A percentile compares a stretch with the other conserved stretches of the same genome.
These are phyloP conservation scores for Actinia equina DNA, from an alignment of 64 coral and sea anemone species.

Conservation along the genomic window DNA sequence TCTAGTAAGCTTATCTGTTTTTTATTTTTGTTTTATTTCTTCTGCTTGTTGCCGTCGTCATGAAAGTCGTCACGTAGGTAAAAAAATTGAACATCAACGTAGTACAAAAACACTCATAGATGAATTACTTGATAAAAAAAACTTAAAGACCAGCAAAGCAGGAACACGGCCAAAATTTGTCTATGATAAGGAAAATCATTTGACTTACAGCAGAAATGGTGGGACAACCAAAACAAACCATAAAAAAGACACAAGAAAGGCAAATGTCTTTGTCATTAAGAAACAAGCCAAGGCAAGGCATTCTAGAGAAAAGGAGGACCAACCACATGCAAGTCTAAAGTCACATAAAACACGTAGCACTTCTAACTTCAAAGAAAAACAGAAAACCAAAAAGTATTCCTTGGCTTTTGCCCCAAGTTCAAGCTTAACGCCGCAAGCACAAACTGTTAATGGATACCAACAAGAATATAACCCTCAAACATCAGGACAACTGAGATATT, in stretches of 20 bases:
- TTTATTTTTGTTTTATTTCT: constrained; percentile 9
- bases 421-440: background rate
- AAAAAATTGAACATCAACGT: background rate
- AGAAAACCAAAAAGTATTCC: background rate
- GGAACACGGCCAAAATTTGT: background rate
- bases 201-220: background rate
- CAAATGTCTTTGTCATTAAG: background rate
- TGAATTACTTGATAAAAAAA: background rate
- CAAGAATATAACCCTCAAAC: background rate
- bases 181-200: background rate
- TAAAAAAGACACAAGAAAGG: background rate
- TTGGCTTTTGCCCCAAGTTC: background rate
- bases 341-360: background rate
- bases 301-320: background rate
- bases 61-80: background rate
- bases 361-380: background rate
- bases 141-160: background rate
- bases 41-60: background rate
- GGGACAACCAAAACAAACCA: background rate
- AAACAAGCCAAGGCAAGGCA: background rate
- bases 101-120: background rate
- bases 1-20: background rate
- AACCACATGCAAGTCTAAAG: background rate
- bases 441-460: background rate
- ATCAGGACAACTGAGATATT: background rate